Evolutionary conservation across 2,113 vertebrate genomes (phyloP).

Genomic region (Centrocercus urophasianus): DNA sequence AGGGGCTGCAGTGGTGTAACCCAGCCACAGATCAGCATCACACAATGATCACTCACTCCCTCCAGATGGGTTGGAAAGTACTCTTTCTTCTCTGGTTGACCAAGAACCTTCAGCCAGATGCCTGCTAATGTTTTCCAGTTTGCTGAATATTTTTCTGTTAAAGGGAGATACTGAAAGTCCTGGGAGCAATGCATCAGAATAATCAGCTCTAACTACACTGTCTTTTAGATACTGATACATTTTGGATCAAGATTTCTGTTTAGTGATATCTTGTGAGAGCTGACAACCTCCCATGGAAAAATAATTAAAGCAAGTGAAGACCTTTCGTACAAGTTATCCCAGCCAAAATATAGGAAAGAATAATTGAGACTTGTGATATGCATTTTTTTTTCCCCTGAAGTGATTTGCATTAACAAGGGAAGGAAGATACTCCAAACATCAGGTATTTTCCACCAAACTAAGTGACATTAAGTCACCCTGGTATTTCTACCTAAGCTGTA

Average conservation of each 20-base stretch:
- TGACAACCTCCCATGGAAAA: not conserved
- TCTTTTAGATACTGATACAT: not conserved
- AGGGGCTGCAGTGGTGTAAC: not conserved
- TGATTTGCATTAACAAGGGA: accelerated
- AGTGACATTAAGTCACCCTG: not conserved
- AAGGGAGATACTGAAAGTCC: not conserved
- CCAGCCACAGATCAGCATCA: not conserved
- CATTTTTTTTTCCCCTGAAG: not conserved
- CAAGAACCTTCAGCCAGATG: not conserved
- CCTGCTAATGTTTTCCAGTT: not conserved
- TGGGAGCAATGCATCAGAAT: not conserved
- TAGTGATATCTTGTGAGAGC: not conserved
- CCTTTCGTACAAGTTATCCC: not conserved
- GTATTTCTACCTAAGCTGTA: accelerated
- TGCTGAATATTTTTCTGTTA: not conserved
- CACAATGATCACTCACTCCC: not conserved
- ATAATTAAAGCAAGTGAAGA: not conserved
- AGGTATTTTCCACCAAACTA: not conserved
- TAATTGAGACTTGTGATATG: not conserved
- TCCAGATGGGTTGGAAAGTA: not conserved
- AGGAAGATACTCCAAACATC: not conserved
- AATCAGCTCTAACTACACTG: not conserved
- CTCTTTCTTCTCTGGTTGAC: not conserved
- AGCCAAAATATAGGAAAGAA: not conserved
- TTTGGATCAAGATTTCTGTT: not conserved